Conservation (phyloP, 1,140 invertebrate species). For the Rhizoglyphus robini region DNA sequence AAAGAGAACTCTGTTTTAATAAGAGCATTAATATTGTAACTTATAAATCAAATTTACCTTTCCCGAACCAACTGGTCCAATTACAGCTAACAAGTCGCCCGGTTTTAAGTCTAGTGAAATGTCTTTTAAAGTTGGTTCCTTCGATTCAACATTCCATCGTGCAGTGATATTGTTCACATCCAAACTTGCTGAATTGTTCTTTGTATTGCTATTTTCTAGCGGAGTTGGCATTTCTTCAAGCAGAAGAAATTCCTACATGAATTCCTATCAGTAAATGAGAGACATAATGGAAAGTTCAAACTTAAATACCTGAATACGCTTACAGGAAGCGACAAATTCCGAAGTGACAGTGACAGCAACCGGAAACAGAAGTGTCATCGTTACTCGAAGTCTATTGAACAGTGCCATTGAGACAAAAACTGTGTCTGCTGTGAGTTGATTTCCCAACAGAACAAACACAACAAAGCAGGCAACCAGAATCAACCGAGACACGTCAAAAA, state of each 20-base stretch:
- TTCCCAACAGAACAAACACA: constrained; percentile 48
- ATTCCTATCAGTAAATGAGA: too few species aligned
- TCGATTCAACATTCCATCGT: constrained; percentile 31
- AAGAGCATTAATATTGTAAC: background rate
- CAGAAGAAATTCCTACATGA: background rate
- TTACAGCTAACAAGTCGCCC: constrained; percentile 48
- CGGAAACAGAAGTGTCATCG: constrained; percentile 52
- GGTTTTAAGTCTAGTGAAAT: constrained; percentile 23
- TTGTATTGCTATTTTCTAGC: background rate
- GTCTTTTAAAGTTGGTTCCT: constrained; percentile 36
- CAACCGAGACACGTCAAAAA: constrained; percentile 42
- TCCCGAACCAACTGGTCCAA: constrained; percentile 53
- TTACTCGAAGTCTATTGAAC: constrained; percentile 50
- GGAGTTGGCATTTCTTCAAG: background rate
- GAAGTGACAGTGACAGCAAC: constrained; percentile 43
- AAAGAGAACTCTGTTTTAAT: constrained; percentile 45
- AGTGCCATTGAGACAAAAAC: constrained; percentile 60
- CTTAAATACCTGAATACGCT: constrained; percentile 41
- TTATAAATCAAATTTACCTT: constrained; percentile 23
- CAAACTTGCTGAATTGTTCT: background rate
- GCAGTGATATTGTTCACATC: background rate
- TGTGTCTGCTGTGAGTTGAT: constrained; percentile 50
- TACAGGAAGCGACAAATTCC: constrained; percentile 44
- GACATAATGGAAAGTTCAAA: too few species aligned
- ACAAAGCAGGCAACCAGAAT: constrained; percentile 56